Percentiles rank a stretch among this genome's conserved stretches.
These are phyloP conservation scores for Cryptosula pallasiana DNA, from an alignment of 2,888 invertebrate genomes.

Conservation along the genomic window DNA sequence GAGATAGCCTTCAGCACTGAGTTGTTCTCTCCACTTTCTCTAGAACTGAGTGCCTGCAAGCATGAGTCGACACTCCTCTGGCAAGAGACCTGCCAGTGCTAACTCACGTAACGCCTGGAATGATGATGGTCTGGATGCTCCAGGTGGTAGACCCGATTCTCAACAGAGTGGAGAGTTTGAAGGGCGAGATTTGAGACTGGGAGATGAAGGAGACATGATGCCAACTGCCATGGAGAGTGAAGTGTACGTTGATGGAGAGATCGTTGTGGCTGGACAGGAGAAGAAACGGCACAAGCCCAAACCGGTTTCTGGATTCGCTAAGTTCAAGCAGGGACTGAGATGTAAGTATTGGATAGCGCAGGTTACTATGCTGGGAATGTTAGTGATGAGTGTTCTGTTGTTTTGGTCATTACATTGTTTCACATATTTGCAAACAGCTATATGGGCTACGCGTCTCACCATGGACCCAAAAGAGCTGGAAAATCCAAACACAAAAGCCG, in stretches of 20 bases:
- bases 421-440: too few species aligned
- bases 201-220: conserved; percentile 22
- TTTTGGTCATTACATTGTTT: too few species aligned
- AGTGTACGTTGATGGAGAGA: conserved; percentile 18
- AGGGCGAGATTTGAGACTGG: conserved; percentile 6
- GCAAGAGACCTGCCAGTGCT: neutral
- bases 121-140: conserved; percentile 25
- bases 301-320: conserved; percentile 15
- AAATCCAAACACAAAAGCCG: neutral
- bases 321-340: conserved; percentile 12
- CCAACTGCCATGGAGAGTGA: conserved; percentile 18
- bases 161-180: conserved; percentile 23
- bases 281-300: neutral
- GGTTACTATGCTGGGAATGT: too few species aligned
- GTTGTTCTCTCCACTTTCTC: too few species aligned
- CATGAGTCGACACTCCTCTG: conserved; percentile 5
- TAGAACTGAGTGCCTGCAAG: neutral
- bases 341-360: too few species aligned
- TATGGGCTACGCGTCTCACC: conserved; percentile 21
- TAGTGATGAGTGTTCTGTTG: too few species aligned
- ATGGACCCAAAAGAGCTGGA: neutral
- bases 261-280: conserved; percentile 1
- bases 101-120: conserved; percentile 22
- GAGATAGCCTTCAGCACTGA: too few species aligned
- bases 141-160: conserved; percentile 16